These are phyloP conservation scores for Anabas testudineus DNA, from an alignment of 2,797 vertebrate genomes.

Conservation along the genomic window DNA sequence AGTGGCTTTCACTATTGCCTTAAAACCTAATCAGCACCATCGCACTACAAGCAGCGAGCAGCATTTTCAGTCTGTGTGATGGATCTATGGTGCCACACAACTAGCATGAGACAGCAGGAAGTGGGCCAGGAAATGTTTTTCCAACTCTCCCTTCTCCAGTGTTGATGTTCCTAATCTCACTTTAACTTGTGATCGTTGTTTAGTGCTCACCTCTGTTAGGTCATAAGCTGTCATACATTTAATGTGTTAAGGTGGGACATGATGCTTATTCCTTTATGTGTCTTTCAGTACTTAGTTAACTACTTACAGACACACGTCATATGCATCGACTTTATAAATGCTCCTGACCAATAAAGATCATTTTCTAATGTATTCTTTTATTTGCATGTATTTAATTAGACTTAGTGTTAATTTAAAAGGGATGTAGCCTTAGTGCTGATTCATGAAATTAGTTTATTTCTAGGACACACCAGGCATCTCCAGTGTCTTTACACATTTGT, in stretches of 20 bases:
- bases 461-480: not conserved
- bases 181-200: not conserved
- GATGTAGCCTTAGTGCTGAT: not conserved
- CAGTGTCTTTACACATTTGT: not conserved
- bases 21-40: constrained; percentile 5
- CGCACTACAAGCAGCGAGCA: constrained; percentile 1
- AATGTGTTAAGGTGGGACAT: too few species aligned
- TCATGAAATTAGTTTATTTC: not conserved
- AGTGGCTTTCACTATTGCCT: not conserved
- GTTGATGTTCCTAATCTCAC: not conserved
- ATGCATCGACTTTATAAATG: too few species aligned
- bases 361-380: not conserved
- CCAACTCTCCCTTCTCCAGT: not conserved
- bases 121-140: constrained; percentile 1
- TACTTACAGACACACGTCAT: not conserved
- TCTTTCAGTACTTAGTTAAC: too few species aligned
- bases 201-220: not conserved
- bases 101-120: constrained; percentile 26
- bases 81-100: constrained; percentile 13
- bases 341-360: too few species aligned
- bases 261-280: too few species aligned
- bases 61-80: constrained; percentile 24
- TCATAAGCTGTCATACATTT: not conserved
- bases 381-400: not conserved
- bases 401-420: not conserved